Evolutionary conservation across 2,113 vertebrate genomes (phyloP), one percentile per base, ranked within the genome.

Genomic region (Scomber scombrus): DNA sequence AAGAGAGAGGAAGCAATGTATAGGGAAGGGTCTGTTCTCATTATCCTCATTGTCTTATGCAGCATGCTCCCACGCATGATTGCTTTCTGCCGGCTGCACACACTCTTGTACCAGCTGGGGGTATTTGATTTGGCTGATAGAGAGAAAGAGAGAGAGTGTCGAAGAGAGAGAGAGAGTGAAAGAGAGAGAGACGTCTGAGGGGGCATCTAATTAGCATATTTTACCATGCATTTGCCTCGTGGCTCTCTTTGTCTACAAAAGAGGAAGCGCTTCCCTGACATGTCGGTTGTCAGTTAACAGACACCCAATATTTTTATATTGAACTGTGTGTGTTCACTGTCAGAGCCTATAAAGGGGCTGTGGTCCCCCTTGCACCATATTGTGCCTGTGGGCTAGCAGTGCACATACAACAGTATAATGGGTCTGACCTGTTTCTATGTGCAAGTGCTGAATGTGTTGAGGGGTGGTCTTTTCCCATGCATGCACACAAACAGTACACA

Each of bases 171-270:
- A 15, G 45, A 13, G 62, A 26, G 8, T 10, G 26, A 45, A 49
- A 75, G 54, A 58, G 76, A 31, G 70, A 75, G 77, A 93, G 70
- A 64, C 60, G 80, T 90, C 84, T 89, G 58, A 72, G 49, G 76
- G 84, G 84, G 87, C 81, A 93, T 93, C 82, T 83, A 70, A 95
- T 95, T 94, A 91, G 87, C 91, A 95, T 94, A 89, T 90, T 89
- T 93, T 84, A 81, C 81, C 85, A 90, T 92, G 75, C 71, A 81
- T 88, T 84, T 64, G 0, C 85, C 85, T 81, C 61, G 31, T 80
- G 68, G 85, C 76, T 84, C 55, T 52, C 91, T 94, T 95, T 95
- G 94, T 95, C 92, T 89, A 57, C 71, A 62, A 55, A 26, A 74
- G 23, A 88, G 83, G 81, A 88, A 85, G 60, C 46, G 56, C 57